A percentile compares a stretch with the other conserved stretches of the same genome.
phyloP scores from a whole-genome alignment of 2,888 invertebrate genomes.

The Argyresthia goedartella region DNA sequence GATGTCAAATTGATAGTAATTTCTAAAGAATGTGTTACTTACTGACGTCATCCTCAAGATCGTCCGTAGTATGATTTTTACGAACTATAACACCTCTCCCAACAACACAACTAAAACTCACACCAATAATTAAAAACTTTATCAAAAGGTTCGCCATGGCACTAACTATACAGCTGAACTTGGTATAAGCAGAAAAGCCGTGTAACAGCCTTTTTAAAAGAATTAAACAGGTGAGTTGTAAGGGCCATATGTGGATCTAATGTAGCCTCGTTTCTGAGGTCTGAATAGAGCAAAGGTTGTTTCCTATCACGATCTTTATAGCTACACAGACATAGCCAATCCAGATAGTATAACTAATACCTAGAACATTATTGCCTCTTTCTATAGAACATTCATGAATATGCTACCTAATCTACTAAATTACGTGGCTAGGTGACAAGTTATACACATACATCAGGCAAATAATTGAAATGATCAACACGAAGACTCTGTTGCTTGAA shows the following conservation, averaged over 20 bases:
- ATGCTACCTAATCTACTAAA: too few species aligned
- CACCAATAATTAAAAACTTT: conserved; percentile 25
- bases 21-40: conserved; percentile 5
- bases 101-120: conserved; percentile 21
- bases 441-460: too few species aligned
- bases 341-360: too few species aligned
- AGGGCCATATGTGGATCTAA: conserved; percentile 40
- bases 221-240: conserved; percentile 24
- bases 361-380: too few species aligned
- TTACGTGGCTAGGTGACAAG: too few species aligned
- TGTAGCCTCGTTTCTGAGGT: conserved; percentile 24
- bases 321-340: too few species aligned
- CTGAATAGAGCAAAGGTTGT: background rate
- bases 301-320: background rate
- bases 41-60: conserved; percentile 22
- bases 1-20: too few species aligned
- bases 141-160: conserved; percentile 20
- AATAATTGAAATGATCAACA: too few species aligned
- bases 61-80: conserved; percentile 21
- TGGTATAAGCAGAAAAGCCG: conserved; percentile 31
- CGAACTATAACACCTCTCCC: conserved; percentile 25
- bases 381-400: too few species aligned
- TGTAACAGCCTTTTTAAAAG: conserved; percentile 47
- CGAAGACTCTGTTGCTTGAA: too few species aligned
- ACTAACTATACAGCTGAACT: conserved; percentile 15